Evolutionary conservation across 2,888 invertebrate species (phyloP).

Genomic region (Himalopsyche anomala): DNA sequence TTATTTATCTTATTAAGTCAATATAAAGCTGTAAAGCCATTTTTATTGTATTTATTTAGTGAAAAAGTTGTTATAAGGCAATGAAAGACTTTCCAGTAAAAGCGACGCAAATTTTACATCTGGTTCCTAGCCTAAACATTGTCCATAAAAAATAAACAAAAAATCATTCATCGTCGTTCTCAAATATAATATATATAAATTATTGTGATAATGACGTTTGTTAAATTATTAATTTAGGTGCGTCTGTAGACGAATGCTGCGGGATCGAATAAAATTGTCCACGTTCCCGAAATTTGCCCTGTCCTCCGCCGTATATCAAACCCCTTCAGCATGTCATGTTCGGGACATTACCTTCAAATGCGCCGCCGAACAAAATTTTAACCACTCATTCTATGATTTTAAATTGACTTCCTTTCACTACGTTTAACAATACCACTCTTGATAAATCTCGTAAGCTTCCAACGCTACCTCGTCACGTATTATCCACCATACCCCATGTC

Average conservation of each 20-base stretch:
- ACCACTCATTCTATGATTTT: slow-evolving; percentile 45
- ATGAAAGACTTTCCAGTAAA: too few relatives aligned
- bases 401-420: slow-evolving; percentile 63
- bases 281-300: background rate
- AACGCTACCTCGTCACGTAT: slow-evolving; percentile 18
- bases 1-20: too few relatives aligned
- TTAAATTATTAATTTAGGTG: too few relatives aligned
- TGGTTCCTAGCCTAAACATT: too few relatives aligned
- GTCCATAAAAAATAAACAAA: too few relatives aligned
- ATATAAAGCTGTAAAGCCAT: too few relatives aligned
- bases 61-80: too few relatives aligned
- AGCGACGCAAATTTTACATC: too few relatives aligned
- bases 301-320: slow-evolving; percentile 45
- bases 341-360: slow-evolving; percentile 59
- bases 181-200: too few relatives aligned
- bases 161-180: too few relatives aligned
- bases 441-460: slow-evolving; percentile 43
- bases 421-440: slow-evolving; percentile 56
- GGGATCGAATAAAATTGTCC: slow-evolving; percentile 24
- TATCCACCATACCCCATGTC: background rate
- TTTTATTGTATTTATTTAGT: too few relatives aligned
- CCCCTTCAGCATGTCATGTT: slow-evolving; percentile 56
- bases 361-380: slow-evolving; percentile 41
- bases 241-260: background rate
- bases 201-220: too few relatives aligned